phyloP scores from a whole-genome alignment of 2,113 vertebrate species.

The Lasiurus cinereus region DNA sequence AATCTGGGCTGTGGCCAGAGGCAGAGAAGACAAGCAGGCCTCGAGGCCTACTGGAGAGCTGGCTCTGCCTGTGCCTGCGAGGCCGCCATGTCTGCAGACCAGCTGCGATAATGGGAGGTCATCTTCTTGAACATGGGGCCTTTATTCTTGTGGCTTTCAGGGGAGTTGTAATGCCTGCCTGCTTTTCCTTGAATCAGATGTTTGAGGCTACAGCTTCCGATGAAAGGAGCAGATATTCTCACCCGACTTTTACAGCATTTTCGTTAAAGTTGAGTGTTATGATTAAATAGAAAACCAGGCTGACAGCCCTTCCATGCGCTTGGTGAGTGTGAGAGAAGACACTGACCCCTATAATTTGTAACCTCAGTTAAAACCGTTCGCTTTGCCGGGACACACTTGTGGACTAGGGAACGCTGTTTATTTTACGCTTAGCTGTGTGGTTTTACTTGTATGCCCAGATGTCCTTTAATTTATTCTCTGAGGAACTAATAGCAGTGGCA shows the following conservation, averaged over 20 bases:
- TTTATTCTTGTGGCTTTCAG: conserved; percentile 79
- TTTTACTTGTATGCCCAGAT: conserved; percentile 68
- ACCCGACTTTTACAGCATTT: not conserved
- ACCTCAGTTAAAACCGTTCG: not conserved
- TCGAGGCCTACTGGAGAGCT: too few species aligned
- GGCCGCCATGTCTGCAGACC: not conserved
- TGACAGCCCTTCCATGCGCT: not conserved
- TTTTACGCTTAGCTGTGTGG: conserved; percentile 36
- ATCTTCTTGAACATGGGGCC: conserved; percentile 74
- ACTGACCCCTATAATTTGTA: not conserved
- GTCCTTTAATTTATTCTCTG: conserved; percentile 79
- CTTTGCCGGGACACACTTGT: not conserved
- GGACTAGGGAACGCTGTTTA: conserved; percentile 6
- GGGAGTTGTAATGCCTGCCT: conserved; percentile 38
- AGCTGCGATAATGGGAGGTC: conserved; percentile 63
- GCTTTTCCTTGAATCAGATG: not conserved
- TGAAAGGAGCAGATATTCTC: not conserved
- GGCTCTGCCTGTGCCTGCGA: not conserved
- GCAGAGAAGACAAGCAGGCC: conserved; percentile 49
- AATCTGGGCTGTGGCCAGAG: conserved; percentile 63
- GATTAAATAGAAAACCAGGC: conserved; percentile 49
- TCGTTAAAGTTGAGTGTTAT: not conserved
- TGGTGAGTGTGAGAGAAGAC: conserved; percentile 13
- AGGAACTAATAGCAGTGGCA: conserved; percentile 71
- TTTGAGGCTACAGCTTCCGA: conserved; percentile 61